Evolutionary conservation across 2,888 invertebrate species (phyloP).

Genomic region (Meloe dianella): DNA sequence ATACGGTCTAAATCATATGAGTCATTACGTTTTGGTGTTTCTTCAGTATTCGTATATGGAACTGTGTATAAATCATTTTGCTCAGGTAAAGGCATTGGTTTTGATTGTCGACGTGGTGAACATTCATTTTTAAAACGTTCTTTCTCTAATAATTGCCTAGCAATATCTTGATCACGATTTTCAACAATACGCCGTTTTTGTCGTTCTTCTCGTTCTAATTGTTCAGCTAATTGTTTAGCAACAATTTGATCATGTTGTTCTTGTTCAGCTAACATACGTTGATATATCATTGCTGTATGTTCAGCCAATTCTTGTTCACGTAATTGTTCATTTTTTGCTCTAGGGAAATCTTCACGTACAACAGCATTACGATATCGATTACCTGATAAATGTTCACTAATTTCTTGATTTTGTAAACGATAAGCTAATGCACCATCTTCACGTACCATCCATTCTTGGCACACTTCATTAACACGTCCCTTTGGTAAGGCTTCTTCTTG

Average conservation of each 20-base stretch:
- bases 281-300: slow-evolving; percentile 67
- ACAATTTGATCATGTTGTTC: slow-evolving; percentile 72
- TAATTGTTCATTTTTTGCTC: slow-evolving; percentile 75
- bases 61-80: slow-evolving; percentile 51
- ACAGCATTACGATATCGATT: slow-evolving; percentile 78
- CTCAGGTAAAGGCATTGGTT: slow-evolving; percentile 54
- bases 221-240: slow-evolving; percentile 72
- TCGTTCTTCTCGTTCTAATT: slow-evolving; percentile 66
- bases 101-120: slow-evolving; percentile 48
- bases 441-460: slow-evolving; percentile 82
- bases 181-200: slow-evolving; percentile 63
- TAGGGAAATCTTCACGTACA: slow-evolving; percentile 79
- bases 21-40: slow-evolving; percentile 36
- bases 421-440: slow-evolving; percentile 85
- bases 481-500: slow-evolving; percentile 64
- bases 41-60: slow-evolving; percentile 46
- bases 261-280: slow-evolving; percentile 69
- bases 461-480: slow-evolving; percentile 75
- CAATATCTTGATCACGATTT: slow-evolving; percentile 63
- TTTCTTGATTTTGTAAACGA: slow-evolving; percentile 81
- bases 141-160: slow-evolving; percentile 62
- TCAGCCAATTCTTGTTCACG: slow-evolving; percentile 71
- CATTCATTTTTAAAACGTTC: slow-evolving; percentile 38
- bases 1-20: slow-evolving; percentile 48
- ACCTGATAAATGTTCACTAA: slow-evolving; percentile 77